Evolutionary conservation across 2,888 invertebrate species (phyloP).

Genomic region (Camponotus fellah): DNA sequence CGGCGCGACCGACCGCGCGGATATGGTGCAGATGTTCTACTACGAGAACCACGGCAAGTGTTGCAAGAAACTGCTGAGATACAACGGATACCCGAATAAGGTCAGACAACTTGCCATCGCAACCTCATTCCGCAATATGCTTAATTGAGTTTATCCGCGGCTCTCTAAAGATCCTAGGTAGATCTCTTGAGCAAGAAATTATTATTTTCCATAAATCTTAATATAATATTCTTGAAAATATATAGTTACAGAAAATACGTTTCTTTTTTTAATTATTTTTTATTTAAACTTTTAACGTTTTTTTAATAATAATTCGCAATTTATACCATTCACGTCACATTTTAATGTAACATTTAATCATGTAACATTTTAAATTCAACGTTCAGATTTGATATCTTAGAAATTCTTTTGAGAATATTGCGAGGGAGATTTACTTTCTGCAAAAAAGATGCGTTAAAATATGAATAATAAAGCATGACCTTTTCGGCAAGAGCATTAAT

Average conservation of each 20-base stretch:
- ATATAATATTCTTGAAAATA: not conserved
- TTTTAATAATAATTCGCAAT: not conserved
- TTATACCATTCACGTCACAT: not conserved
- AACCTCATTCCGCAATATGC: not conserved
- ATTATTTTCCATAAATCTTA: not conserved
- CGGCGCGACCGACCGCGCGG: constrained; percentile 83
- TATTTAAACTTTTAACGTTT: not conserved
- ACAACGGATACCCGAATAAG: constrained; percentile 94
- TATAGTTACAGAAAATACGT: not conserved
- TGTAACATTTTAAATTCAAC: not conserved
- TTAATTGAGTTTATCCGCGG: not conserved
- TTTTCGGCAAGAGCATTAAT: constrained; percentile 47
- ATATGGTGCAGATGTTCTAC: constrained; percentile 90
- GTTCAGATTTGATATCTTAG: not conserved
- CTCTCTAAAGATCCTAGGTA: not conserved
- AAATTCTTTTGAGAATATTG: not conserved
- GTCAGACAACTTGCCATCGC: constrained; percentile 85
- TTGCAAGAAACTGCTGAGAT: constrained; percentile 93
- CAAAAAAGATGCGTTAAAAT: not conserved
- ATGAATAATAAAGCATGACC: constrained; percentile 26
- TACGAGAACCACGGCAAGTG: constrained; percentile 94
- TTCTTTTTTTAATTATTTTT: not conserved
- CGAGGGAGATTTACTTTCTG: not conserved
- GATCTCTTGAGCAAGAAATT: not conserved
- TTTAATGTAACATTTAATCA: too few species aligned